These are phyloP conservation scores for Drosophila kuntzei DNA, from an alignment of 2,888 invertebrate species.

Conservation along the genomic window DNA sequence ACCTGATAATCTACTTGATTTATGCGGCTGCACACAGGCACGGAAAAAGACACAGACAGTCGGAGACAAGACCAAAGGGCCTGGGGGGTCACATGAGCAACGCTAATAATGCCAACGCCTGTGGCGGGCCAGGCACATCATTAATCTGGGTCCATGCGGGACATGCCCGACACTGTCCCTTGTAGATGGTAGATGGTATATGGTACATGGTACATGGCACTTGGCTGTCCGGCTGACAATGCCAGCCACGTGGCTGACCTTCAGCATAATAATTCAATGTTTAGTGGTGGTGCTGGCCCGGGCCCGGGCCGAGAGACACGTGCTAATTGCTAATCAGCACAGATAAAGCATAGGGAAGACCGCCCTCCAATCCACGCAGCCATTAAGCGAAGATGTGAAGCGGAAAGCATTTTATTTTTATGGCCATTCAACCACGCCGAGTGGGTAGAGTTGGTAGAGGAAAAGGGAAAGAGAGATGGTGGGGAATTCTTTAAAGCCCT, in stretches of 20 bases:
- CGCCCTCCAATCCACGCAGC: slow-evolving; percentile 3
- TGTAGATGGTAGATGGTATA: not conserved
- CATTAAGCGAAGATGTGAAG: slow-evolving; percentile 60
- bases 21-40: slow-evolving; percentile 66
- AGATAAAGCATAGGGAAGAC: slow-evolving; percentile 54
- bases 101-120: slow-evolving; percentile 65
- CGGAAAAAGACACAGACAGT: slow-evolving; percentile 33
- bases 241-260: slow-evolving; percentile 66
- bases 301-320: slow-evolving; percentile 60
- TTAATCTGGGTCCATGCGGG: slow-evolving; percentile 76
- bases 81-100: slow-evolving; percentile 38
- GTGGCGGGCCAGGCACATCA: slow-evolving; percentile 66
- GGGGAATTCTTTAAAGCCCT: slow-evolving; percentile 34
- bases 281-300: slow-evolving; percentile 35
- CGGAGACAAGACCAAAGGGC: slow-evolving; percentile 8
- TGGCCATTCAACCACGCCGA: slow-evolving; percentile 24
- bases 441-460: not conserved
- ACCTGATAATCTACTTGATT: slow-evolving; percentile 78
- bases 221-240: slow-evolving; percentile 23
- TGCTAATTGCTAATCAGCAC: slow-evolving; percentile 77
- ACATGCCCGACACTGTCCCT: slow-evolving; percentile 33
- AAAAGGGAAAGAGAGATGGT: not conserved
- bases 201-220: slow-evolving; percentile 25
- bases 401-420: slow-evolving; percentile 61
- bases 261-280: slow-evolving; percentile 76